Evolutionary conservation across 2,888 invertebrate species (phyloP).

Genomic region (Nebria brevicollis): DNA sequence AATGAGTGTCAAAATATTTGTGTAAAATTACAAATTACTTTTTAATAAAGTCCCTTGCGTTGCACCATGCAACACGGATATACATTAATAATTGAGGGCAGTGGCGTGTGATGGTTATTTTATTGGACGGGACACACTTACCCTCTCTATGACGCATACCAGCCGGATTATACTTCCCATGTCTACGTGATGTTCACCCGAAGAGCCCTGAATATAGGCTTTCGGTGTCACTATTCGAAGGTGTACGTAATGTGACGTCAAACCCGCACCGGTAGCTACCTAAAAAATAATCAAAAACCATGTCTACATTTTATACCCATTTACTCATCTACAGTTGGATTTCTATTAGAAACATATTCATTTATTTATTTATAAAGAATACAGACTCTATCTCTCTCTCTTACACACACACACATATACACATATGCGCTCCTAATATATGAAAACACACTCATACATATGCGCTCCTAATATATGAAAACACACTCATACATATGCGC

Average conservation of each 20-base stretch:
- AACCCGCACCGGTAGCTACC: constrained; percentile 85
- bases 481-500: no score
- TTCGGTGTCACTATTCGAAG: constrained; percentile 89
- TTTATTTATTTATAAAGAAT: no score
- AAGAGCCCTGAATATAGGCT: constrained; percentile 84
- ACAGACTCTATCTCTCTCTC: no score
- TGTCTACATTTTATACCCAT: no score
- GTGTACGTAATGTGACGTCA: constrained; percentile 88
- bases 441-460: no score
- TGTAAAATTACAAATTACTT: background rate
- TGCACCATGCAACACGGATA: background rate
- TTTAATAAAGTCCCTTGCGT: background rate
- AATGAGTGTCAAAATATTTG: background rate
- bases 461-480: no score
- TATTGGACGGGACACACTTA: constrained; percentile 60
- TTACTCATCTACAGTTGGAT: no score
- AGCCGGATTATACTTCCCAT: constrained; percentile 89
- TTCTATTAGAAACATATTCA: no score
- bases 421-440: no score
- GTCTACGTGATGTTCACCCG: constrained; percentile 89
- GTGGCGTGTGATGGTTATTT: background rate
- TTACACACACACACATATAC: no score
- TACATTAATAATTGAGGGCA: background rate
- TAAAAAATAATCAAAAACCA: constrained; percentile 59
- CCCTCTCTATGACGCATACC: constrained; percentile 92